Base-by-base conservation (phyloP, 2,797 vertebrate genomes). In the Myotis findleyi region DNA sequence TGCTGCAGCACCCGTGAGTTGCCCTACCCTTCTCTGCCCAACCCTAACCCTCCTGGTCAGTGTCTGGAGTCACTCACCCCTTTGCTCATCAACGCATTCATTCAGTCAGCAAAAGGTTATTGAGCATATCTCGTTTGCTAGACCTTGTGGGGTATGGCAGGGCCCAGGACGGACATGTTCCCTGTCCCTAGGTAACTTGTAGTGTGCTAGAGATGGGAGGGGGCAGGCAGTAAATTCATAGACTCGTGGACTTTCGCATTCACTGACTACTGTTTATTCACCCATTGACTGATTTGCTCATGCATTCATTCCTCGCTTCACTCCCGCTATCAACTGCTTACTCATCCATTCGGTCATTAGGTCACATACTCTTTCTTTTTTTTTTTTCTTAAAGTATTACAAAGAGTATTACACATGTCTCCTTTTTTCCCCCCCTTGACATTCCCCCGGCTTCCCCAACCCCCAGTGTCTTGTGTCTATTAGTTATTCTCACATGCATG, bases 1-100 rank as follows among this genome's bases (percentile, higher is more conserved):
- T 99, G 96, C 99, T 99, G 3, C 99, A 99, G 98, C 99, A 99
- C 83, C 99, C 99, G 99, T 99, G 98, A 94, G 99, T 93, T 16
- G 20, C 93, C 90, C 72, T 36, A 1, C 83, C 38, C 44, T 59
- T 11, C 53, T 38, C 7, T 85, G 66, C 36, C 59, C 55, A 27
- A 6, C 62, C 57, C 79, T 38, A 62, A 44, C 16, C 33, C 16
- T 38, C 18, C 38, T 10, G 51, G 41, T 79, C 82, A 82, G 25
- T 18, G n/a, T 83, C 81, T 72, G 62, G 21, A 73, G 69, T 81
- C 81, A 69, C n/a, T 47, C 13, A 0, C 25, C 75, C 23, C 12
- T 53, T 44, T 20, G 10, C 33, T 87, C 72, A 18, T 33, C 88
- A 76, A 17, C 11, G 73, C 33, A 13, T 36, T 53, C 33, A 77